These are phyloP conservation scores for Rhyacophila evoluta DNA, from an alignment of 2,888 invertebrate species.

Conservation along the genomic window DNA sequence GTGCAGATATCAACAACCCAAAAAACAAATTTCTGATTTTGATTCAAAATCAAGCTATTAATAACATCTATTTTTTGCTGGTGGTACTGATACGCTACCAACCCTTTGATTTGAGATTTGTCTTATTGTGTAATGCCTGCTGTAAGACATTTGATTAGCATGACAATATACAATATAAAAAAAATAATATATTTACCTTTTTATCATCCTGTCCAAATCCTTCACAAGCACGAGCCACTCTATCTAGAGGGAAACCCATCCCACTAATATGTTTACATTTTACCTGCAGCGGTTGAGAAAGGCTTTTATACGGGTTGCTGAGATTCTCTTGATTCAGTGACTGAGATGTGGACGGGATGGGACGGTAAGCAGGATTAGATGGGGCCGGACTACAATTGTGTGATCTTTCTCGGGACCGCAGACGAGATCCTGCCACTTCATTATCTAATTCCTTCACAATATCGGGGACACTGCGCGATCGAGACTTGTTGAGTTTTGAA, in stretches of 20 bases:
- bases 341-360: slow-evolving; percentile 43
- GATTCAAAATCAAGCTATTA: no score
- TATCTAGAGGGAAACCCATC: slow-evolving; percentile 89
- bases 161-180: no score
- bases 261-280: slow-evolving; percentile 81
- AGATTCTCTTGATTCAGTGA: slow-evolving; percentile 53
- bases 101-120: no score
- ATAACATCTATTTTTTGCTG: no score
- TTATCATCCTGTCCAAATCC: slow-evolving; percentile 86
- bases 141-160: no score
- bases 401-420: slow-evolving; percentile 67
- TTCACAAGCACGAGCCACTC: slow-evolving; percentile 84
- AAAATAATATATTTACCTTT: slow-evolving; percentile 71
- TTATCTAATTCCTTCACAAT: slow-evolving; percentile 81
- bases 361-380: slow-evolving; percentile 7
- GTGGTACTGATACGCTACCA: no score
- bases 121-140: no score
- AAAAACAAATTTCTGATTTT: no score
- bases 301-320: slow-evolving; percentile 62
- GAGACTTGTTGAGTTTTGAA: slow-evolving; percentile 59
- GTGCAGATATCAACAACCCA: no score
- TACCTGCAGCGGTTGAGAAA: slow-evolving; percentile 71
- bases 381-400: slow-evolving; percentile 69
- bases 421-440: slow-evolving; percentile 69
- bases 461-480: slow-evolving; percentile 78